phyloP scores from a whole-genome alignment of 2,113 vertebrate species.

The Chionis minor region DNA sequence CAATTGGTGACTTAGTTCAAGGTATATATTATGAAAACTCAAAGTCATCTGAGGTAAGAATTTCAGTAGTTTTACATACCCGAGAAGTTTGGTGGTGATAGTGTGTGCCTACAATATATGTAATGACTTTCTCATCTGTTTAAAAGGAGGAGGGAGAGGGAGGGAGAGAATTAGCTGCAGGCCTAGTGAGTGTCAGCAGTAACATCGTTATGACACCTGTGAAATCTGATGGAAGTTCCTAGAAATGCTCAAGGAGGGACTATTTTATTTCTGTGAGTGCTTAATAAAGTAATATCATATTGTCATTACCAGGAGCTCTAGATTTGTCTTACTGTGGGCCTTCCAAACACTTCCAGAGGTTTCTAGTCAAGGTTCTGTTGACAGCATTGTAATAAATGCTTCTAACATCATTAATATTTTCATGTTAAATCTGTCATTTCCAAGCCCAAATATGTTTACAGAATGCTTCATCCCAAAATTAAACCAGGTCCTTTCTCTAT shows the following conservation, averaged over 20 bases:
- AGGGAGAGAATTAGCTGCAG: background rate
- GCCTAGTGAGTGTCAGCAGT: background rate
- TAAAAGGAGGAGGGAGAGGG: background rate
- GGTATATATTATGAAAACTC: constrained; percentile 91
- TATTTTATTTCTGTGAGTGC: background rate
- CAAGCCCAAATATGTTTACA: background rate
- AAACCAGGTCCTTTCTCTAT: background rate
- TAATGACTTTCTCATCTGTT: constrained; percentile 17
- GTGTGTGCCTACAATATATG: background rate
- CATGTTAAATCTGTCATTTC: background rate
- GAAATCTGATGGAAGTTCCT: background rate
- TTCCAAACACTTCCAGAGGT: background rate
- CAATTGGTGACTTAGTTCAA: constrained; percentile 95
- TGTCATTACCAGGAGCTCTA: background rate
- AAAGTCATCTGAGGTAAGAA: constrained; percentile 81
- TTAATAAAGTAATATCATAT: background rate
- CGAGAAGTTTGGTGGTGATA: background rate
- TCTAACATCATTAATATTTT: background rate
- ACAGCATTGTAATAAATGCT: background rate
- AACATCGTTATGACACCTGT: background rate
- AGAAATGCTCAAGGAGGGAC: background rate
- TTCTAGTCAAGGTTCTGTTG: background rate
- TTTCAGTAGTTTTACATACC: background rate
- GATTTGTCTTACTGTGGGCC: background rate
- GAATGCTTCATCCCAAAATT: background rate